A percentile compares a stretch with the other conserved stretches of the same genome.
phyloP scores from a whole-genome alignment of 2,797 vertebrate genomes.

The Poecilia picta region DNA sequence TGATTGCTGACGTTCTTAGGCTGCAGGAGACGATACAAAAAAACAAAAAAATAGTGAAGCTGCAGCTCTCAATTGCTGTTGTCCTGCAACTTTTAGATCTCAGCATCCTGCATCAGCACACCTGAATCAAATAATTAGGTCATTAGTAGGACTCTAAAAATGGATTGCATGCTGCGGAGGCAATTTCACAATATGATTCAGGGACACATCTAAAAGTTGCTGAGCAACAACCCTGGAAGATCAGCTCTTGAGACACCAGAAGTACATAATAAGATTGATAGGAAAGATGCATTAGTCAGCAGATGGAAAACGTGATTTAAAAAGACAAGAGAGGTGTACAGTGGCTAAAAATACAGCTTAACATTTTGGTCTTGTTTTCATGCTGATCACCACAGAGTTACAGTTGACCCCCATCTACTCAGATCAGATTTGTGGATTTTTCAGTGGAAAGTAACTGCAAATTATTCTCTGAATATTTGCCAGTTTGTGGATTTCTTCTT shows the following conservation, averaged over 20 bases:
- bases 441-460: background rate
- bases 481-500: background rate
- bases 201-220: background rate
- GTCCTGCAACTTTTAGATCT: background rate
- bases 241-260: too few species aligned
- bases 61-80: slow-evolving; percentile 7
- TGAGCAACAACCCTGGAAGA: too few species aligned
- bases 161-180: background rate
- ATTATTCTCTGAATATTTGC: background rate
- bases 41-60: slow-evolving; percentile 4
- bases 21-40: slow-evolving; percentile 8
- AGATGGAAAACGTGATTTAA: slow-evolving; percentile 15
- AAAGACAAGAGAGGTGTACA: background rate
- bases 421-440: background rate
- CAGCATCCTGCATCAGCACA: background rate
- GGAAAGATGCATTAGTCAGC: slow-evolving; percentile 31
- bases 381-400: background rate
- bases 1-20: slow-evolving; percentile 37
- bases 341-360: background rate
- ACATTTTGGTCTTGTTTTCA: background rate
- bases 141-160: background rate
- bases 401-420: background rate
- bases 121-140: background rate
- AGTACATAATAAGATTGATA: slow-evolving; percentile 24
- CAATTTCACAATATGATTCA: background rate